Percentiles rank a stretch among this genome's conserved stretches.
Conservation (phyloP, 2,797 vertebrate species). For the Dendrocincla tyrannina region DNA sequence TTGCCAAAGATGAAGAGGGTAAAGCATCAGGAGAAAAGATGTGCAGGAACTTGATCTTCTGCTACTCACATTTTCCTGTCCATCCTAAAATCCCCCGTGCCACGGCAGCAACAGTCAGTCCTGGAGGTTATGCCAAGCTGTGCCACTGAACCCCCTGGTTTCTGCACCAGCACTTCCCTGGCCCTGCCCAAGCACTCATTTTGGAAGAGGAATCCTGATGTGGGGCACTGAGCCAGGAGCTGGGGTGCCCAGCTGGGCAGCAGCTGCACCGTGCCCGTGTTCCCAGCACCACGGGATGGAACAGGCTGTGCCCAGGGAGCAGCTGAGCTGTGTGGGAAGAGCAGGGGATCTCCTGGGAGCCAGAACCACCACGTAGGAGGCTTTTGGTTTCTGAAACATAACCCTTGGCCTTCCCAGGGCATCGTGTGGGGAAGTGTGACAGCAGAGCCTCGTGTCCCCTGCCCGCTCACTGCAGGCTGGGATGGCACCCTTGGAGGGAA, state of each 20-base stretch:
- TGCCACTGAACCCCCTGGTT: neutral
- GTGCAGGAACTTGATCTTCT: neutral
- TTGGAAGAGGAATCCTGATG: neutral
- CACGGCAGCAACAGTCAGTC: neutral
- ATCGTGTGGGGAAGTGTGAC: neutral
- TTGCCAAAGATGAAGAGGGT: neutral
- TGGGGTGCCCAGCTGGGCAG: neutral
- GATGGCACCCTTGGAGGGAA: neutral
- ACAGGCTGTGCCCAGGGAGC: neutral
- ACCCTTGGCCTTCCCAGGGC: neutral
- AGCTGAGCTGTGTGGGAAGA: neutral
- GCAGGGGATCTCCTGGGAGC: neutral
- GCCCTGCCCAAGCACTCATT: neutral
- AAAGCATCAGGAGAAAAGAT: neutral
- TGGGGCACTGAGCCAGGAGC: neutral
- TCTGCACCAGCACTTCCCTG: neutral
- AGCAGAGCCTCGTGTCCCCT: neutral
- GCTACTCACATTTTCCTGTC: neutral
- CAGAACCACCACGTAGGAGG: neutral
- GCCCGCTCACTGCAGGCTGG: neutral
- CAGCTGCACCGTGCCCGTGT: neutral
- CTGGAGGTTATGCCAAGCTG: neutral
- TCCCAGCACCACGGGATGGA: rapidly evolving
- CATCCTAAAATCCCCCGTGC: neutral
- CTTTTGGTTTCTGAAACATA: neutral